A percentile compares a stretch with the other conserved stretches of the same genome.
Evolutionary conservation across 2,888 invertebrate genomes (phyloP).

Genomic region (Zaprionus obscuricornis): DNA sequence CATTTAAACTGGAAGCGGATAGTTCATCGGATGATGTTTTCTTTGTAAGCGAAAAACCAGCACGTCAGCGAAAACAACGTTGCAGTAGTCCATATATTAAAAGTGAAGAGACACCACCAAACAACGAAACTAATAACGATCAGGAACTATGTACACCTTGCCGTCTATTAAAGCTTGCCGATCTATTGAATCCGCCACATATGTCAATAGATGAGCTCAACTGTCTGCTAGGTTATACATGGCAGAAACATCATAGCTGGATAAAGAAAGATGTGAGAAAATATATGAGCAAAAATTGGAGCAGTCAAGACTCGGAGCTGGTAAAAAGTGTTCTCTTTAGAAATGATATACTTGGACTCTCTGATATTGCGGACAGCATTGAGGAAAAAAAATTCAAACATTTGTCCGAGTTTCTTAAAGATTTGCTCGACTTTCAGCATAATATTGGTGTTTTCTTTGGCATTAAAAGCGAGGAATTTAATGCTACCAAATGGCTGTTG

Average conservation of each 20-base stretch:
- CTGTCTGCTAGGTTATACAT: conserved; percentile 84
- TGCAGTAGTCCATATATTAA: conserved; percentile 17
- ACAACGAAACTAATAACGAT: conserved; percentile 41
- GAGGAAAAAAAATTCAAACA: conserved; percentile 73
- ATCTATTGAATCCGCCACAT: conserved; percentile 81
- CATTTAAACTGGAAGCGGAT: conserved; percentile 41
- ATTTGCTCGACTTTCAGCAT: conserved; percentile 90
- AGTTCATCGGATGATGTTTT: conserved; percentile 64
- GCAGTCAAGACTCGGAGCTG: conserved; percentile 41
- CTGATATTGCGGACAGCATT: conserved; percentile 83
- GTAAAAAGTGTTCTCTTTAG: conserved; percentile 65
- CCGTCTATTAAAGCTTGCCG: conserved; percentile 65
- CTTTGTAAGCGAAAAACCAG: conserved; percentile 79
- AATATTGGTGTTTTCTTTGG: conserved; percentile 91
- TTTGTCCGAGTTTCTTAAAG: conserved; percentile 85
- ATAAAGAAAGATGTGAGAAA: conserved; percentile 61
- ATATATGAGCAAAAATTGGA: conserved; percentile 53
- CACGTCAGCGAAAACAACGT: conserved; percentile 51
- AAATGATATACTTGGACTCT: conserved; percentile 41
- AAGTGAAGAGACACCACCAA: conserved; percentile 12
- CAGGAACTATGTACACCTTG: conserved; percentile 78
- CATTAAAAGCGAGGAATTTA: conserved; percentile 81
- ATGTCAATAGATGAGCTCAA: conserved; percentile 83
- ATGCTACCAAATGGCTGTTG: conserved; percentile 84
- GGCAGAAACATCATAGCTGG: conserved; percentile 84